phyloP scores from a whole-genome alignment of 30 jellyfish, hydroid and myxozoan species.

The Turritopsis rubra region DNA sequence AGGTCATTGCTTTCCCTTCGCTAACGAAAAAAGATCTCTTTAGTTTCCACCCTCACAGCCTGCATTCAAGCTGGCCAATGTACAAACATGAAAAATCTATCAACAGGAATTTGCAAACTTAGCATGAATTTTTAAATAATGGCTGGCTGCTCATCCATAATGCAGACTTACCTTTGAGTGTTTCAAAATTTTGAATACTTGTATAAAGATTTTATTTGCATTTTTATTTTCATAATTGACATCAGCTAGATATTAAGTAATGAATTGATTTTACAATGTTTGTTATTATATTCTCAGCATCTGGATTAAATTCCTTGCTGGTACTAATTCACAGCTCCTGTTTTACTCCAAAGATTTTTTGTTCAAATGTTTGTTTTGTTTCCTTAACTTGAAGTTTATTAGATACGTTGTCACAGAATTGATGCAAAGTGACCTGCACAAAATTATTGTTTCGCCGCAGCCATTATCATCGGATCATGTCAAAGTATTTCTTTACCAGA shows the following conservation, averaged over 20 bases:
- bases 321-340: too few species aligned
- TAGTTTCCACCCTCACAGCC: too few species aligned
- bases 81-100: background rate
- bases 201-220: background rate
- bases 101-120: background rate
- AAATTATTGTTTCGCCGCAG: slow-evolving; percentile 96
- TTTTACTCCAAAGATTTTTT: too few species aligned
- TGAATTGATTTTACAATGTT: background rate
- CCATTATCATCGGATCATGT: slow-evolving; percentile 97
- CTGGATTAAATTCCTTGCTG: background rate
- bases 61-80: background rate
- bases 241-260: background rate
- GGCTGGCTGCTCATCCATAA: background rate
- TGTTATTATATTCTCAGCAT: background rate
- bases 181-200: background rate
- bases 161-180: background rate
- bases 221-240: background rate
- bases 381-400: slow-evolving; percentile 19
- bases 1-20: too few species aligned
- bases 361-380: too few species aligned
- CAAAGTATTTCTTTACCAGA: slow-evolving; percentile 94
- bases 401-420: slow-evolving; percentile 96
- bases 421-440: slow-evolving; percentile 96
- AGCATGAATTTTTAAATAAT: too few species aligned
- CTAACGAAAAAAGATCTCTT: too few species aligned